phyloP scores from a whole-genome alignment of 2,113 vertebrate species.

The Halichoerus grypus region DNA sequence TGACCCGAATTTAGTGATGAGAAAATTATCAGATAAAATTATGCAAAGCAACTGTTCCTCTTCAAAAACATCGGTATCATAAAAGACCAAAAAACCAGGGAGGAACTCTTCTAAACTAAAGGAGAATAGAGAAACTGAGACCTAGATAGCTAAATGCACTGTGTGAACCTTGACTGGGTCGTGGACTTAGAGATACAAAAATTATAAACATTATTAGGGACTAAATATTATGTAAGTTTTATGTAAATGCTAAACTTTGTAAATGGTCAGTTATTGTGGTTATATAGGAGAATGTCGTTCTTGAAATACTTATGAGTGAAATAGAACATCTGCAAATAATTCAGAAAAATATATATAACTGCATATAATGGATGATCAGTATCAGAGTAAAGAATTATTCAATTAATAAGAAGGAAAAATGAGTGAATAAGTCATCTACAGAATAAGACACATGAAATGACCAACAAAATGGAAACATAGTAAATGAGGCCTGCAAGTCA shows the following conservation, averaged over 20 bases:
- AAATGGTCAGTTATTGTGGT: not conserved
- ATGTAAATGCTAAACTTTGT: not conserved
- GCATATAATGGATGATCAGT: not conserved
- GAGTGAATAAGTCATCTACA: not conserved
- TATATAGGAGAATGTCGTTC: not conserved
- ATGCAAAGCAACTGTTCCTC: not conserved
- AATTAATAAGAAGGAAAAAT: not conserved
- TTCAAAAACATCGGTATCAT: not conserved
- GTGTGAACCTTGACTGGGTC: not conserved
- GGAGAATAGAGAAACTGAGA: not conserved
- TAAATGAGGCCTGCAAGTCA: not conserved
- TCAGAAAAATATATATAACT: not conserved
- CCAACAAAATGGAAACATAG: not conserved
- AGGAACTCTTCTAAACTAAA: not conserved
- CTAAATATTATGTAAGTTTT: not conserved
- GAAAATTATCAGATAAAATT: constrained; percentile 9
- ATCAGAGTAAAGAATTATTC: not conserved
- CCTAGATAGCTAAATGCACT: not conserved
- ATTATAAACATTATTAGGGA: not conserved
- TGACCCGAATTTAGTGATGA: not conserved
- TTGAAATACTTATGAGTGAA: constrained; percentile 34
- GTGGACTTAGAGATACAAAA: not conserved
- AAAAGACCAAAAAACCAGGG: not conserved
- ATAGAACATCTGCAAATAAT: not conserved
- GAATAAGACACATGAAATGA: constrained; percentile 37